Evolutionary conservation across 2,113 vertebrate species (phyloP), one percentile per base, ranked within the genome.

Genomic region (Lepidothrix coronata): DNA sequence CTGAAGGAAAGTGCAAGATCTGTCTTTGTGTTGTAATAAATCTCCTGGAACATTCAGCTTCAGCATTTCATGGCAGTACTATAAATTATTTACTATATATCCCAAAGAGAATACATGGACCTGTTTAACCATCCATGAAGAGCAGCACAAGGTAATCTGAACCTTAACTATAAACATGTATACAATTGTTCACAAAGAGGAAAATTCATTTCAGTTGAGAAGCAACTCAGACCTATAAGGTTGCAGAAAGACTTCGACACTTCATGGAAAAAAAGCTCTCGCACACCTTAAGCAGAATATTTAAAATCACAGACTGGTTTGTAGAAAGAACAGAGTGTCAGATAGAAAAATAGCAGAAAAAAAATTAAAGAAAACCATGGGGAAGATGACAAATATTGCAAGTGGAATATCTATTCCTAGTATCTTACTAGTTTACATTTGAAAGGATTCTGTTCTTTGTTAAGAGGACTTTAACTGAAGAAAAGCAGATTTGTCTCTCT

Each of bases 381-480:
- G 62, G 63, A 96, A 91, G 58, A 75, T 19, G 24, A 85, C 41
- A 72, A 92, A 85, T 87, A 91, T 19, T 67, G 43, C 61, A 77
- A 95, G 94, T 33, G 83, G 83, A 97, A 9, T 58, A 94, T 85
- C 91, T 94, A 74, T 87, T 96, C 82, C 82, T 86, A 90, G 90
- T 49, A 95, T 92, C 93, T 89, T 93, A 48, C 63, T 73, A 75
- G 95, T 96, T 97, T 95, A 93, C 87, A 79, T 92, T 95, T 95
- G 89, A 96, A 97, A 95, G 85, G 92, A 96, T 95, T 94, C 87
- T 91, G 55, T 86, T 97, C 96, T 97, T 94, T 89, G 96, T 95
- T 96, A 96, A 80, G 46, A 92, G 63, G 43, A 96, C 75, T 91
- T 93, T 67, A 89, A 83, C 58, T 85, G 90, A 96, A 94, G 87